These are phyloP conservation scores for Schizopygopsis malacanthus DNA, from an alignment of 2,797 vertebrate species.

Conservation along the genomic window DNA sequence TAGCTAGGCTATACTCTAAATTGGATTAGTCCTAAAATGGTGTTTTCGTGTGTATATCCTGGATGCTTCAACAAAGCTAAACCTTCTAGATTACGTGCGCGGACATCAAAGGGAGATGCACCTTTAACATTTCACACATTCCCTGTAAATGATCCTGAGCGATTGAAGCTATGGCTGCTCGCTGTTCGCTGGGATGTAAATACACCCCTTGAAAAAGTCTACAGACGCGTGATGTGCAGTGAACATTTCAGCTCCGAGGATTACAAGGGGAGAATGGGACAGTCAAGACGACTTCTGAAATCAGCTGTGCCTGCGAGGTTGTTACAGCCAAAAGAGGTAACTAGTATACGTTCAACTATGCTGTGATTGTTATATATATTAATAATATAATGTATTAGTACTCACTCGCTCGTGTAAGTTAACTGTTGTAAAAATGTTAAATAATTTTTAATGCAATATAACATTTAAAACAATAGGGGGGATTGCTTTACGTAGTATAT, in stretches of 20 bases:
- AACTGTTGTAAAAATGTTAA: not conserved
- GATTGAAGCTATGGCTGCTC: not conserved
- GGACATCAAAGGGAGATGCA: not conserved
- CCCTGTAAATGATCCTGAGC: not conserved
- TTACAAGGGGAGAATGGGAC: not conserved
- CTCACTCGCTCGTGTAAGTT: not conserved
- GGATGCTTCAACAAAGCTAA: not conserved
- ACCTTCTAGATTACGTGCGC: not conserved
- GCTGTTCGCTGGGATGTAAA: not conserved
- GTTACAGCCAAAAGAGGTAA: not conserved
- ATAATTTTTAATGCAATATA: not conserved
- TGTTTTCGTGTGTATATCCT: constrained; percentile 1
- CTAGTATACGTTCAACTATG: not conserved
- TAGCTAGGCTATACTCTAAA: not conserved
- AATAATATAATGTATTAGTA: not conserved
- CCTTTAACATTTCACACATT: not conserved
- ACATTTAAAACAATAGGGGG: not conserved
- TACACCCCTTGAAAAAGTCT: not conserved
- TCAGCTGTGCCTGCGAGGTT: not conserved
- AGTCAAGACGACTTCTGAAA: not conserved
- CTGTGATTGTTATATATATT: not conserved
- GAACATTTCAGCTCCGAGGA: not conserved
- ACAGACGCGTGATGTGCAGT: not conserved
- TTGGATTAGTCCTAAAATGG: not conserved
- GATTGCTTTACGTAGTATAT: not conserved